phyloP scores from a whole-genome alignment of 2,113 vertebrate species.

The Fukomys damarensis region DNA sequence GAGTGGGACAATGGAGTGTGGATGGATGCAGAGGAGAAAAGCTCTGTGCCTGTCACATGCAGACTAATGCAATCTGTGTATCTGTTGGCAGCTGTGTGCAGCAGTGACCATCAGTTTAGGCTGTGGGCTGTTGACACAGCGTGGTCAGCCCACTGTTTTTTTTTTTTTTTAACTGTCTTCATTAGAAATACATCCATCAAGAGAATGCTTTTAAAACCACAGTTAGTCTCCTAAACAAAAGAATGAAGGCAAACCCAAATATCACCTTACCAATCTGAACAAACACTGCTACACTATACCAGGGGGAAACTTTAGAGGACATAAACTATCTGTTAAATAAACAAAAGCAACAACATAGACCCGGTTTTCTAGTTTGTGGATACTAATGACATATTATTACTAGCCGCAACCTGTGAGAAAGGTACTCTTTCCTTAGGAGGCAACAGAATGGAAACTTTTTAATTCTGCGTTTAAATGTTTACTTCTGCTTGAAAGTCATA shows the following conservation, averaged over 20 bases:
- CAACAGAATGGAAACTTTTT: constrained; percentile 3
- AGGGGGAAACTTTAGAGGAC: constrained; percentile 18
- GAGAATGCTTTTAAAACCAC: constrained; percentile 50
- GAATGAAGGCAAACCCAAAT: constrained; percentile 43
- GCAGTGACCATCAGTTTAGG: neutral
- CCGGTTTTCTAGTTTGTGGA: neutral
- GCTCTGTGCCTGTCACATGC: neutral
- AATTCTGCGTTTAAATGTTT: constrained; percentile 50
- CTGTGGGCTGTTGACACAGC: neutral
- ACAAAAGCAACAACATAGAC: neutral
- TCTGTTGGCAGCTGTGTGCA: neutral
- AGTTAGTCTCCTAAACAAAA: constrained; percentile 54
- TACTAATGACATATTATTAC: neutral
- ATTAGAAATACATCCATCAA: constrained; percentile 9
- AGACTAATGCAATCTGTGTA: neutral
- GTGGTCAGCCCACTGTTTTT: neutral
- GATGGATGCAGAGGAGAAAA: neutral
- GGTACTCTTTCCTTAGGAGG: neutral
- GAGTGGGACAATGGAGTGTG: neutral
- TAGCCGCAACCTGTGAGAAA: neutral
- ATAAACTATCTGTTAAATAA: constrained; percentile 56
- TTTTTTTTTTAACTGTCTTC: constrained; percentile 54
- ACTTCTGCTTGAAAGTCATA: constrained; percentile 36
- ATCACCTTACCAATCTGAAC: constrained; percentile 42
- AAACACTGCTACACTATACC: neutral